Base-by-base conservation (phyloP, 1,140 invertebrate genomes). In the Bombus impatiens region DNA sequence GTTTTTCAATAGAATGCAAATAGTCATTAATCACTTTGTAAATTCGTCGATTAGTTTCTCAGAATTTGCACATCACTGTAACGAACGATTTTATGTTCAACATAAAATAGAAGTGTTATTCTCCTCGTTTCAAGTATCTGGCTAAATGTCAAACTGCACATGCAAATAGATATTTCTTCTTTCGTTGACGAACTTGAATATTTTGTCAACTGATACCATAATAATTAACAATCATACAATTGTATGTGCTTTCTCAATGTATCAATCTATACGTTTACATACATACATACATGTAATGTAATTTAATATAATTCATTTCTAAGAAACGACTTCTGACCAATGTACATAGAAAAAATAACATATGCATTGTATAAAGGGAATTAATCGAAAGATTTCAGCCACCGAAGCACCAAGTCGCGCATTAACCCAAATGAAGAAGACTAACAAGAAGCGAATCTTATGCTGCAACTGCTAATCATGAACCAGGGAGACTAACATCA, bases 361-460 rank as follows among this genome's bases (percentile, higher is more conserved):
- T 44, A 57, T 53, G 37, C 67, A 44, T 25, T 22, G n/a, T 68
- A 47, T 44, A 37, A 47, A 57, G n/a, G 13, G n/a, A 62, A 47
- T 62, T 75, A 65, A 82, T 86, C 59, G 2, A 81, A 75, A 72
- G 65, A 28, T 84, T 78, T 70, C 82, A 78, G 75, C 77, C 42
- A 28, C 28, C n/a, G 71, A 82, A 62, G 40, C 53, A 72, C 25
- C 13, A 65, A 76, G 81, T 67, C 57, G 53, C 57, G 22, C 40
- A 62, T 84, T 84, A 84, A 84, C 65, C 59, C 32, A 78, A 35
- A 78, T 35, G 62, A 47, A 65, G 85, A 70, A 76, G 72, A 71
- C 80, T 86, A 83, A 86, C 80, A 40, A 86, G 84, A 82, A 75
- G 74, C 74, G 35, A 83, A 40, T 77, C 53, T 75, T 80, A 15